Evolutionary conservation across 1,140 invertebrate species (phyloP).

Genomic region (Propsilocerus akamusi): DNA sequence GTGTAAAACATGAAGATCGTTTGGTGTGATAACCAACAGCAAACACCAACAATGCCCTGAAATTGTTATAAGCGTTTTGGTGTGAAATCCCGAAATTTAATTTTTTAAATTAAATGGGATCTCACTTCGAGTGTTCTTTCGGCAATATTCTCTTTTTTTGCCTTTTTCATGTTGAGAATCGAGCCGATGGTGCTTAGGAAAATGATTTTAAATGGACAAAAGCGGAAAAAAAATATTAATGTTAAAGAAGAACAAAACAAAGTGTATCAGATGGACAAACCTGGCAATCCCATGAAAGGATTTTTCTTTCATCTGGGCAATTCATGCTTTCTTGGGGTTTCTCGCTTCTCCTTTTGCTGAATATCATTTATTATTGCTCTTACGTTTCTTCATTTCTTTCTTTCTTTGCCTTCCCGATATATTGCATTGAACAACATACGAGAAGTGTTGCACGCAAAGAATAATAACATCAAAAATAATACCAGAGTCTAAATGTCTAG

Average conservation of each 20-base stretch:
- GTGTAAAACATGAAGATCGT: constrained; percentile 2
- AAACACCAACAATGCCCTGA: too few species aligned
- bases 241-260: not conserved
- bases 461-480: constrained; percentile 1
- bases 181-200: too few species aligned
- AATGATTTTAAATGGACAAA: too few species aligned
- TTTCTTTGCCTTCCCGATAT: not conserved
- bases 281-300: constrained; percentile 2
- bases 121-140: not conserved
- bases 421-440: not conserved
- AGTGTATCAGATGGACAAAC: constrained; percentile 1
- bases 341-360: not conserved
- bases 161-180: not conserved
- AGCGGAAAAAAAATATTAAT: not conserved
- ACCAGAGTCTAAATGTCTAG: constrained; percentile 3
- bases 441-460: too few species aligned
- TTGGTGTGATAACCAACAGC: not conserved
- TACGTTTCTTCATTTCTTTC: not conserved
- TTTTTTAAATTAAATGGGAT: constrained; percentile 2
- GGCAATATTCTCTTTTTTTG: not conserved
- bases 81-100: too few species aligned
- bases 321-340: not conserved
- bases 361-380: not conserved
- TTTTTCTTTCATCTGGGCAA: too few species aligned
- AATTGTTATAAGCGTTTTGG: too few species aligned